Evolutionary conservation across 2,797 vertebrate species (phyloP), one percentile per base, ranked within the genome.

Genomic region (Centroberyx gerrardi): DNA sequence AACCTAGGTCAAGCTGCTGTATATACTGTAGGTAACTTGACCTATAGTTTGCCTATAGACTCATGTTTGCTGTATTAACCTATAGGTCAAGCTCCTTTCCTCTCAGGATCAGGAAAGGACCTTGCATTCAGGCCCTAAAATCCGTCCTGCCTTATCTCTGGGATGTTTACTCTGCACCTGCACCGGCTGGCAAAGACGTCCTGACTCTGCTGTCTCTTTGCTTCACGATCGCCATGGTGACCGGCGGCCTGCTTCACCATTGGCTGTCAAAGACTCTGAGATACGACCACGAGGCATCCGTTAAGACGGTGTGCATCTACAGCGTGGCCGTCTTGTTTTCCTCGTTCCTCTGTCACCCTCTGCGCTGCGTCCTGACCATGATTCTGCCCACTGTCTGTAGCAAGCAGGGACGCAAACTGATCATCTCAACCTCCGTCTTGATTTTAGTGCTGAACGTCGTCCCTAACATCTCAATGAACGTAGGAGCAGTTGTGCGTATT

Each of bases 331-430:
- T 94, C 55, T 92, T 96, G 18, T 77, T 96, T 66, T 62, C 81
- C 17, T 94, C 96, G 3, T 84, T 94, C 62, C 72, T 99, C 61
- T 91, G 96, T 38, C 96, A 97, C 72, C 98, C 98, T 0, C 70
- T 95, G 62, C 97, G 98, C 51, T 99, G 98, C 22, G 92, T 96
- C 48, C 93, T 98, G 83, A 97, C 93, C 0, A 94, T 99, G 81
- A 94, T 86, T 0, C 88, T 98, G 72, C 98, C 97, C 1, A 97
- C 95, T 0, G 72, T 97, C 22, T 96, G 97, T 66, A 97, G 96
- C 10, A 95, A 93, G 18, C 95, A 99, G 83, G 97, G 98, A 0
- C 92, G 96, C 46, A 95, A 93, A 56, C 90, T 99, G 27, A 92
- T 99, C 44, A 72, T 98, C 42, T 97, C 97, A 0, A 88, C 95